Evolutionary conservation across 2,797 vertebrate genomes (phyloP).

Genomic region (Coracias cyanogaster): DNA sequence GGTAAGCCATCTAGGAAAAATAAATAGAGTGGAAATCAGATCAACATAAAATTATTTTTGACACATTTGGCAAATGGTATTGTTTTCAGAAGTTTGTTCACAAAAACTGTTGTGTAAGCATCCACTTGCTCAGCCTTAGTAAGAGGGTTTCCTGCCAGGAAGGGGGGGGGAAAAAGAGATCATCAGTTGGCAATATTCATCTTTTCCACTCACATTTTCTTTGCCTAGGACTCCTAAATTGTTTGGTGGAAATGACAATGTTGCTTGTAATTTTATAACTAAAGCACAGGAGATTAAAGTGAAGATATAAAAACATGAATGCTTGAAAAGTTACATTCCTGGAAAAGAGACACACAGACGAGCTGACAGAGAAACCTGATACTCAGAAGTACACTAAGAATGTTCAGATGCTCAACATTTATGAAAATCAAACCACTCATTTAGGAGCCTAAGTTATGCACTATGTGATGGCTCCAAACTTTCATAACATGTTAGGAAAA

Average conservation of each 20-base stretch:
- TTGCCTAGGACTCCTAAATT: background rate
- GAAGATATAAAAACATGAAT: background rate
- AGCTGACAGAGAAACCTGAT: background rate
- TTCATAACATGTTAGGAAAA: background rate
- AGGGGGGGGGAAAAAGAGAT: background rate
- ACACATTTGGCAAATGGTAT: background rate
- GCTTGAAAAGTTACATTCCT: background rate
- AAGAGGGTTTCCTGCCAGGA: background rate
- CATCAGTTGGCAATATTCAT: background rate
- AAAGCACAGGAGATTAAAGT: background rate
- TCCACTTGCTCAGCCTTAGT: background rate
- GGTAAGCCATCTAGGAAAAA: background rate
- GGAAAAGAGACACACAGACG: background rate
- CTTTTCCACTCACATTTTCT: background rate
- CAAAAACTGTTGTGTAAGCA: constrained; percentile 7
- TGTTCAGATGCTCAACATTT: background rate
- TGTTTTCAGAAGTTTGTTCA: background rate
- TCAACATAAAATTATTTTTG: background rate
- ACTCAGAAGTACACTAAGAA: background rate
- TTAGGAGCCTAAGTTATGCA: background rate
- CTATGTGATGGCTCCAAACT: background rate
- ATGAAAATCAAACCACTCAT: background rate
- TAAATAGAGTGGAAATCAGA: background rate
- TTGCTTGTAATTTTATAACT: background rate
- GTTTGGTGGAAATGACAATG: background rate